phyloP scores from a whole-genome alignment of 2,888 invertebrate genomes.

The Lomographa bimaculata region DNA sequence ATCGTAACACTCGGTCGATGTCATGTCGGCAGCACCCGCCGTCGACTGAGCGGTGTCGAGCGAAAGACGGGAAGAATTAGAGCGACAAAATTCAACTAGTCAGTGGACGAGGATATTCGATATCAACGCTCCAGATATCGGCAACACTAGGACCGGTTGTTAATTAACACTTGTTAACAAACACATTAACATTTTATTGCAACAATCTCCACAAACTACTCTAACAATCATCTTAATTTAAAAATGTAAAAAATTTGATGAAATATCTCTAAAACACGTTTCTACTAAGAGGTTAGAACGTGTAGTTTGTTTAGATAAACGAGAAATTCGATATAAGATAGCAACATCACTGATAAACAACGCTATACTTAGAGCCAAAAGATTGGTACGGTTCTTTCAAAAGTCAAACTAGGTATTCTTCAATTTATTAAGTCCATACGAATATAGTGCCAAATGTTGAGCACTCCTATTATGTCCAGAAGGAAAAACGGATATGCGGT shows the following conservation, averaged over 20 bases:
- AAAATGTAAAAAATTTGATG: constrained; percentile 4
- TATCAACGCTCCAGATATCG: constrained; percentile 72
- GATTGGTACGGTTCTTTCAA: constrained; percentile 5
- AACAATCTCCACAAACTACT: constrained; percentile 11
- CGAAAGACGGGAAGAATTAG: constrained; percentile 75
- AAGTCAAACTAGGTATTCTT: not conserved
- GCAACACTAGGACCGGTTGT: constrained; percentile 66
- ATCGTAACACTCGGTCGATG: constrained; percentile 78
- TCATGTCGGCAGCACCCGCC: constrained; percentile 67
- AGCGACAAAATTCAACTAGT: constrained; percentile 78
- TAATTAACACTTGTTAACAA: no score
- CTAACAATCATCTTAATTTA: constrained; percentile 1
- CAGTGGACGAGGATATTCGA: constrained; percentile 77
- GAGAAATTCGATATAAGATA: constrained; percentile 48
- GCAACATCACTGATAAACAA: constrained; percentile 46
- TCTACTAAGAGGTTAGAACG: constrained; percentile 27
- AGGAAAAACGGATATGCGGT: constrained; percentile 46
- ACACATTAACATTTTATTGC: constrained; percentile 39
- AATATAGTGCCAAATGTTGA: constrained; percentile 36
- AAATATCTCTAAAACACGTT: constrained; percentile 23
- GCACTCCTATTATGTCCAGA: constrained; percentile 29
- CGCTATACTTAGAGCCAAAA: constrained; percentile 22
- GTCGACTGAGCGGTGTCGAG: constrained; percentile 52
- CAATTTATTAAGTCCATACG: no score
- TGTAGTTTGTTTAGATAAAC: constrained; percentile 39